phyloP scores from a whole-genome alignment of 2,797 vertebrate genomes.

The Phalanger gymnotis region DNA sequence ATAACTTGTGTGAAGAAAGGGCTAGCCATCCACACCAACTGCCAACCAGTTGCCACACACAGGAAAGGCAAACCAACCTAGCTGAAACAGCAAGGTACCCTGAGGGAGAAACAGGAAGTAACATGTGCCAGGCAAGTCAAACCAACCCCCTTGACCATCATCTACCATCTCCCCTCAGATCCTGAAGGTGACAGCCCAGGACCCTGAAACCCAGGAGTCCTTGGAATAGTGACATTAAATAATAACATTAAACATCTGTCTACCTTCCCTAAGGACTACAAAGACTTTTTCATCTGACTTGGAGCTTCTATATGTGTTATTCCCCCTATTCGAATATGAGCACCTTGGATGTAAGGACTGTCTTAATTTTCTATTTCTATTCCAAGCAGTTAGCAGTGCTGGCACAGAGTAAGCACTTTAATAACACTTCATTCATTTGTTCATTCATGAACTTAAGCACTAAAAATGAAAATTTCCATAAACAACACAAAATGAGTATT shows the following conservation, averaged over 20 bases:
- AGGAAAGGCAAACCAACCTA: neutral
- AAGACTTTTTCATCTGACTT: neutral
- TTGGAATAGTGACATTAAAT: neutral
- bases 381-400: neutral
- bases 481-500: neutral
- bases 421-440: neutral
- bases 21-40: neutral
- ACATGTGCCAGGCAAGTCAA: neutral
- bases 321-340: neutral
- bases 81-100: neutral
- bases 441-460: neutral
- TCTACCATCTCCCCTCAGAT: neutral
- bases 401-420: neutral
- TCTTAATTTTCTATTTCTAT: neutral
- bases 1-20: neutral
- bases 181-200: neutral
- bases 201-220: neutral
- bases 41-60: neutral
- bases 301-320: neutral
- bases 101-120: neutral
- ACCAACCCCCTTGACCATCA: neutral
- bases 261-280: neutral
- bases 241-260: neutral
- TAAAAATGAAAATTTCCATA: neutral
- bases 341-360: neutral